Conservation (phyloP, 2,797 vertebrate species). For the Picus viridis region DNA sequence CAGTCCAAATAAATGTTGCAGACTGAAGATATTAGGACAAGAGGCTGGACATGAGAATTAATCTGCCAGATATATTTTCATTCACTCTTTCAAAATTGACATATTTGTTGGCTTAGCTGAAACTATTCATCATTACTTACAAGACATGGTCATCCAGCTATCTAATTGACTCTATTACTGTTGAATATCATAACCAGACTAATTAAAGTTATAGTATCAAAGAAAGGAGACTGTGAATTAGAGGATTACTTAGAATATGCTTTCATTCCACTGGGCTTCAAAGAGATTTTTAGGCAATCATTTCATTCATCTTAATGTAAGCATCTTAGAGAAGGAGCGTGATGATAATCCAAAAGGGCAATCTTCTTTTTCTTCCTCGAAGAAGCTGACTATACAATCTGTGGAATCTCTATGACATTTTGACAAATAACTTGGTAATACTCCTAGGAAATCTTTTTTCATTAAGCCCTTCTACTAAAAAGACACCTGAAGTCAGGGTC, state of each 20-base stretch:
- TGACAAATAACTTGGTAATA: slow-evolving; percentile 57
- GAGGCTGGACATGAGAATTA: background rate
- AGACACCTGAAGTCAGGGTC: background rate
- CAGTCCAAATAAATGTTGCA: background rate
- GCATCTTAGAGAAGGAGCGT: slow-evolving; percentile 20
- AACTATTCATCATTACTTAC: slow-evolving; percentile 44
- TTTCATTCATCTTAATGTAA: slow-evolving; percentile 40
- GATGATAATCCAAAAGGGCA: slow-evolving; percentile 24
- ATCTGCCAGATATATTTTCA: background rate
- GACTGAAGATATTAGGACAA: background rate
- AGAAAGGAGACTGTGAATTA: background rate
- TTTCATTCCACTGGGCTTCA: slow-evolving; percentile 7
- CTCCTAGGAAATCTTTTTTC: slow-evolving; percentile 14
- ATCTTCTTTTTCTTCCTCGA: slow-evolving; percentile 29
- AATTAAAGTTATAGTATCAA: background rate
- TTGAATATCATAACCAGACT: background rate
- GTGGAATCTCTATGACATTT: slow-evolving; percentile 41
- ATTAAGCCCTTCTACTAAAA: slow-evolving; percentile 5
- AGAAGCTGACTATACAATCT: slow-evolving; percentile 41
- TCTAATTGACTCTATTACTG: background rate
- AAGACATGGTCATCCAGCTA: slow-evolving; percentile 34
- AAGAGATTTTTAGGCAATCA: background rate
- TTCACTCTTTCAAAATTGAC: background rate
- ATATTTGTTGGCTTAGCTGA: slow-evolving; percentile 5
- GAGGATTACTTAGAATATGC: background rate